Evolutionary conservation across 2,113 vertebrate species (phyloP), one percentile per base, ranked within the genome.

Genomic region (Pseudonaja textilis): DNA sequence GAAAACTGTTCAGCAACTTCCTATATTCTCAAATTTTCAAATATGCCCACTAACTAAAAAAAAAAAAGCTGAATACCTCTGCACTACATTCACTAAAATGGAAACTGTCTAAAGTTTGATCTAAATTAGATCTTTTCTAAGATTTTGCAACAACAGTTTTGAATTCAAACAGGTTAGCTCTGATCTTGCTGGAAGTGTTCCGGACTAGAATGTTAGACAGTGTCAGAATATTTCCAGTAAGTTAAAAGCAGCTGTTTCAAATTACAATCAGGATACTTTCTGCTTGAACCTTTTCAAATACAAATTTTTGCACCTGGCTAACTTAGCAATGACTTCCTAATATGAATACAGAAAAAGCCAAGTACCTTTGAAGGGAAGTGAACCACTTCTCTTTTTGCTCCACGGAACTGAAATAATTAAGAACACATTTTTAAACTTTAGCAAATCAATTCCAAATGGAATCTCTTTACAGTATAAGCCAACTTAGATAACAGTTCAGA

Each of bases 361-460:
- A 95, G 92, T 98, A 99, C 99, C 98, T 99, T 97, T 98, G 98
- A 93, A 99, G 97, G 93, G 98, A 98, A 25, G 96, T 96, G n/a
- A 99, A 94, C 99, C 99, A 99, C 20, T 97, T 99, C 89, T 99
- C 98, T 94, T 98, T 99, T 93, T 98, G 98, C 90, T 99, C 99
- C 87, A 98, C 96, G 91, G 98, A 98, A 97, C 99, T 99, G 94
- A 55, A 97, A 96, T 52, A 95, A 95, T 96, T 45, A 96, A 47
- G 93, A 56, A 95, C 94, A 94, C 95, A 95, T 25, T 85, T 81
- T 90, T 85, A 87, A 85, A 90, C 39, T 4, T n/a, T 23, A 91
- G 50, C 25, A 69, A 87, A 57, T 25, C 61, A 90, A 57, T 26
- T 89, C 1, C 45, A 95, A 92, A 95, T 81, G 69, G 0, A 93